Percentiles rank a stretch among this genome's conserved stretches.
Evolutionary conservation across 1,140 invertebrate genomes (phyloP).

Genomic region (Penaeus vannamei): DNA sequence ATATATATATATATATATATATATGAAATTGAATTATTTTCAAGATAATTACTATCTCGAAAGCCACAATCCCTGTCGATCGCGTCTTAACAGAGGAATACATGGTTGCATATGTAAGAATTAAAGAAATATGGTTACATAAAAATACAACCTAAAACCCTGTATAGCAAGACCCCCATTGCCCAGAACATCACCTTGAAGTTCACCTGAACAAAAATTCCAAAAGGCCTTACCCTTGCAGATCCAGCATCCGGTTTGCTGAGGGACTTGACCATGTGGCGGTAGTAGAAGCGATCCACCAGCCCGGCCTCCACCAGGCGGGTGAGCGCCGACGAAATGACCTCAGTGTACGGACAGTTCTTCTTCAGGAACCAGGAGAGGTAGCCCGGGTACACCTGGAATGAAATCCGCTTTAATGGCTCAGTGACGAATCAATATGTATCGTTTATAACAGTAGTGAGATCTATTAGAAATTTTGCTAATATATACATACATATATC

Average conservation of each 20-base stretch:
- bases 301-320: conserved; percentile 38
- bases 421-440: neutral
- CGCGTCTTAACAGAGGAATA: no score
- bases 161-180: no score
- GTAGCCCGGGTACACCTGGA: conserved; percentile 51
- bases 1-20: no score
- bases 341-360: conserved; percentile 44
- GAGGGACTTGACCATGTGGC: conserved; percentile 17
- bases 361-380: conserved; percentile 49
- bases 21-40: no score
- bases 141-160: no score
- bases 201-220: neutral
- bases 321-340: neutral
- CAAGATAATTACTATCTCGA: neutral
- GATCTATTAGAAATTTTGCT: no score
- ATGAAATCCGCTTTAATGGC: neutral
- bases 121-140: no score
- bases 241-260: neutral
- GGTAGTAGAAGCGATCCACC: conserved; percentile 12
- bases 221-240: neutral
- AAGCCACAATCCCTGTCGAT: neutral
- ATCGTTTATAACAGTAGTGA: neutral
- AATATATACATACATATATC: no score
- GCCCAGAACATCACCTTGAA: no score
- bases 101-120: no score